A percentile compares a stretch with the other conserved stretches of the same genome.
Conservation (phyloP, 2,797 vertebrate species). For the Semaprochilodus insignis region DNA sequence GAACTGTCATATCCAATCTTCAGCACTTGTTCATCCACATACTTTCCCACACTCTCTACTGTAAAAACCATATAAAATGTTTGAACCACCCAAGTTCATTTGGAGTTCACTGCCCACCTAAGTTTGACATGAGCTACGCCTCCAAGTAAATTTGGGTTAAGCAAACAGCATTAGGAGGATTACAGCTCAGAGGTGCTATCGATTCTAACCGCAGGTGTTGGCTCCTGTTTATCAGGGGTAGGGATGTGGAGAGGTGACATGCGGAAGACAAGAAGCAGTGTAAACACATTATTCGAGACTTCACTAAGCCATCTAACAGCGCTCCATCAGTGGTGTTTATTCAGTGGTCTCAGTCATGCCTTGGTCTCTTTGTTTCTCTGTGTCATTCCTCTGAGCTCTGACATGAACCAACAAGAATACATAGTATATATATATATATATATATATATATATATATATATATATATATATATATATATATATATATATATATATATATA, state of each 20-base stretch:
- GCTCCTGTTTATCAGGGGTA: constrained; percentile 57
- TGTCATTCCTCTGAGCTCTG: not conserved
- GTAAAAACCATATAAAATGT: not conserved
- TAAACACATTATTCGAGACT: constrained; percentile 70
- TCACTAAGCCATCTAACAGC: constrained; percentile 38
- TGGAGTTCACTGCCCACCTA: constrained; percentile 15
- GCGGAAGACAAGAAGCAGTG: constrained; percentile 50
- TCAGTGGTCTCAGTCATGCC: constrained; percentile 19
- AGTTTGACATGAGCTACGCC: constrained; percentile 12
- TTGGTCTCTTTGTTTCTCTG: constrained; percentile 16
- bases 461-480: no score
- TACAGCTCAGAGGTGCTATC: constrained; percentile 47
- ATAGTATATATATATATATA: no score
- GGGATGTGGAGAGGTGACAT: constrained; percentile 70
- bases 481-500: no score
- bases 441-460: no score
- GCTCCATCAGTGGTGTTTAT: constrained; percentile 53
- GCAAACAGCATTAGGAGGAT: constrained; percentile 32
- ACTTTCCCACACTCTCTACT: not conserved
- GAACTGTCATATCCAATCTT: not conserved
- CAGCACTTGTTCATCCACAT: no score
- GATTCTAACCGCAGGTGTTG: constrained; percentile 62
- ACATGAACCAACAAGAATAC: not conserved
- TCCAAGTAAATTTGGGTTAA: constrained; percentile 30
- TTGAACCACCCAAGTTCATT: constrained; percentile 17